These are phyloP conservation scores for Lordiphosa mommai DNA, from an alignment of 1,140 invertebrate species.

Conservation along the genomic window DNA sequence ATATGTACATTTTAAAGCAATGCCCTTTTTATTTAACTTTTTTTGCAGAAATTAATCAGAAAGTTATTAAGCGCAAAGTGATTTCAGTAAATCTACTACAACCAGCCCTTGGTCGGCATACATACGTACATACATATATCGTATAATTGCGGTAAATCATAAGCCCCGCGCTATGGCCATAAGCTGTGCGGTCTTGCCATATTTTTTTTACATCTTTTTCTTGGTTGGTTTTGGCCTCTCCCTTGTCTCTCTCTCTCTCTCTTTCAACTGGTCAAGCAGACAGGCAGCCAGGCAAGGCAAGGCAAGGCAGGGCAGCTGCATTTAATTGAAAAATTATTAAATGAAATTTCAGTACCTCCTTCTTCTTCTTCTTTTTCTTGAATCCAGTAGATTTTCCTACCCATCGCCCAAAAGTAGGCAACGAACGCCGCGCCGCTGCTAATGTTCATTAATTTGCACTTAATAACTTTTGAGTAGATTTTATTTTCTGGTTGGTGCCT, in stretches of 20 bases:
- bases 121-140: background rate
- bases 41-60: background rate
- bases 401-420: slow-evolving; percentile 52
- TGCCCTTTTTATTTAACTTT: too few relatives aligned
- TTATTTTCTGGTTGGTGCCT: slow-evolving; percentile 48
- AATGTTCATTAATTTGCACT: slow-evolving; percentile 76
- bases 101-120: too few relatives aligned
- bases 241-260: slow-evolving; percentile 11
- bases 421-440: slow-evolving; percentile 44
- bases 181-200: slow-evolving; percentile 2
- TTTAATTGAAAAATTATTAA: slow-evolving; percentile 78
- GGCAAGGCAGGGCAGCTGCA: slow-evolving; percentile 38
- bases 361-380: too few relatives aligned
- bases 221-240: background rate
- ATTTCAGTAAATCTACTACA: slow-evolving; percentile 1
- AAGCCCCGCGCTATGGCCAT: slow-evolving; percentile 8
- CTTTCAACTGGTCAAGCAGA: slow-evolving; percentile 31
- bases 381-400: slow-evolving; percentile 14
- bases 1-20: too few relatives aligned
- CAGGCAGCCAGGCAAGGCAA: slow-evolving; percentile 6
- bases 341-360: slow-evolving; percentile 62
- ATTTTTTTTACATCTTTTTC: slow-evolving; percentile 1
- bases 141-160: slow-evolving; percentile 46
- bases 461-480: slow-evolving; percentile 72
- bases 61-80: background rate